Conservation (phyloP, 2,797 vertebrate species). For the Percopsis omiscomaycus region DNA sequence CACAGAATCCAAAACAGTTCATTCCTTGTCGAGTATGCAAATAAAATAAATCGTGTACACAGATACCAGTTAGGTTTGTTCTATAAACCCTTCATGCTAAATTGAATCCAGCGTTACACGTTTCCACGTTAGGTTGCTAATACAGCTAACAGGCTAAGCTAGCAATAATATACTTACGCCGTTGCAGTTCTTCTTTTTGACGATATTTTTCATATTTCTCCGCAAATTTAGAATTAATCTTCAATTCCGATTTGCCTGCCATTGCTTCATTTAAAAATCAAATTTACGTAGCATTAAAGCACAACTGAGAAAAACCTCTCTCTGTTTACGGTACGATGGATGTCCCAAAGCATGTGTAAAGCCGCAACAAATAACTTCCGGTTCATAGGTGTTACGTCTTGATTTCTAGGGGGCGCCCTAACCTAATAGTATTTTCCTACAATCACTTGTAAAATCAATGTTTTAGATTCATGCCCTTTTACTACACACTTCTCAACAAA, state of each 20-base stretch:
- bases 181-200: slow-evolving; percentile 89
- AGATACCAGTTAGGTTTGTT: background rate
- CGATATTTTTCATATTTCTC: slow-evolving; percentile 85
- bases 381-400: fast-evolving
- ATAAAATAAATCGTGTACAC: background rate
- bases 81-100: too few species aligned
- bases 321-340: background rate
- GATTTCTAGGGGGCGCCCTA: slow-evolving; percentile 39
- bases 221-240: slow-evolving; percentile 85
- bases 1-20: background rate
- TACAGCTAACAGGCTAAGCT: slow-evolving; percentile 28
- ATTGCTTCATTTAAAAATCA: slow-evolving; percentile 35
- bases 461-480: too few species aligned
- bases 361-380: slow-evolving; percentile 55
- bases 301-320: background rate
- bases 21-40: background rate
- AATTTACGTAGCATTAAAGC: background rate
- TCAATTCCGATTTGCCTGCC: slow-evolving; percentile 70
- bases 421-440: too few species aligned
- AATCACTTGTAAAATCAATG: too few species aligned
- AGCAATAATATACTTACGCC: slow-evolving; percentile 77
- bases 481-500: too few species aligned
- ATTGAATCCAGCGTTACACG: too few species aligned
- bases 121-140: slow-evolving; percentile 38
- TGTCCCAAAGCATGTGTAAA: slow-evolving; percentile 8